phyloP scores from a whole-genome alignment of 2,888 invertebrate genomes.

The Cheilosia scutellata region DNA sequence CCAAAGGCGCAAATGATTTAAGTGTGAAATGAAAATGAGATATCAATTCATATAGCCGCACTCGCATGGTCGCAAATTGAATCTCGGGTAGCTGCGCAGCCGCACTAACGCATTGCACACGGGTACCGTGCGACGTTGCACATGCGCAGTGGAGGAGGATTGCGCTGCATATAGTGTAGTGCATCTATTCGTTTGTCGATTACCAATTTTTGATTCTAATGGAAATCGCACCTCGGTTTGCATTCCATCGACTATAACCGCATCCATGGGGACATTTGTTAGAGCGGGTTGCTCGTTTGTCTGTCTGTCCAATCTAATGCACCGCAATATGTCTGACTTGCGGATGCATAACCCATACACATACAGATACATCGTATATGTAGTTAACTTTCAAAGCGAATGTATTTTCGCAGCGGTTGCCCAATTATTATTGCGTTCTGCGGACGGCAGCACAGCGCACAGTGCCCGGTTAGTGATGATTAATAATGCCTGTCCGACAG shows the following conservation, averaged over 20 bases:
- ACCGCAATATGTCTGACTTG: slow-evolving; percentile 69
- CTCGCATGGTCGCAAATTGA: slow-evolving; percentile 53
- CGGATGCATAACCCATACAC: slow-evolving; percentile 69
- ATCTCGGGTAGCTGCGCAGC: slow-evolving; percentile 51
- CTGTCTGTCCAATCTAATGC: slow-evolving; percentile 71
- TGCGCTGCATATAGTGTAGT: slow-evolving; percentile 17
- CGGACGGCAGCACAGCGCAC: slow-evolving; percentile 49
- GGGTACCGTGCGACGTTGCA: neutral
- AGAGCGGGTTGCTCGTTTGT: slow-evolving; percentile 70
- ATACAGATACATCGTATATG: neutral
- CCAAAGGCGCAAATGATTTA: slow-evolving; percentile 73
- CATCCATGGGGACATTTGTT: slow-evolving; percentile 73
- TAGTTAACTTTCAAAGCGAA: slow-evolving; percentile 58
- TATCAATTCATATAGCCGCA: slow-evolving; percentile 63
- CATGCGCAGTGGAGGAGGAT: slow-evolving; percentile 24
- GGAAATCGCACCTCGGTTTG: slow-evolving; percentile 63
- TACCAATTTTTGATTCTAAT: slow-evolving; percentile 75
- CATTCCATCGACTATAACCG: slow-evolving; percentile 28
- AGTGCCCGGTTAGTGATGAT: slow-evolving; percentile 70
- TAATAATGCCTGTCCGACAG: slow-evolving; percentile 62
- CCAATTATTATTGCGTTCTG: slow-evolving; percentile 73
- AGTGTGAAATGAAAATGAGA: slow-evolving; percentile 76
- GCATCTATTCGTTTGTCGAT: slow-evolving; percentile 44
- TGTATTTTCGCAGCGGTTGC: slow-evolving; percentile 70
- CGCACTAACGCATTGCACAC: slow-evolving; percentile 48